A percentile compares a stretch with the other conserved stretches of the same genome.
These are phyloP conservation scores for Sphaerophoria rueppellii DNA, from an alignment of 2,888 invertebrate genomes.

Conservation along the genomic window DNA sequence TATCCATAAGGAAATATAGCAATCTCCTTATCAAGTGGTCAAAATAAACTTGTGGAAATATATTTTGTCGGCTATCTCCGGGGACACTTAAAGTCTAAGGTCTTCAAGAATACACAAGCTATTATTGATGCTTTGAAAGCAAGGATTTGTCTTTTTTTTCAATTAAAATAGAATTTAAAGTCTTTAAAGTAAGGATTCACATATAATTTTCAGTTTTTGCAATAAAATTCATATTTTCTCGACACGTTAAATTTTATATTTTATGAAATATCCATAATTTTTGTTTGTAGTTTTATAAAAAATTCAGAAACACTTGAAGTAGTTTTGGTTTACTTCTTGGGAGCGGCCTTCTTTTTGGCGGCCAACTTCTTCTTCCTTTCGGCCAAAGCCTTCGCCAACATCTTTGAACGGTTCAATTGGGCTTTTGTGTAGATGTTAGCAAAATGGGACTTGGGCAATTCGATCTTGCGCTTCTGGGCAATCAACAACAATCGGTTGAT, in stretches of 20 bases:
- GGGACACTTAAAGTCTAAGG: no score
- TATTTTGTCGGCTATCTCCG: no score
- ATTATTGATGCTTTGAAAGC: no score
- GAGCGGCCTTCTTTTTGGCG: conserved; percentile 77
- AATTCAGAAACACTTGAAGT: conserved; percentile 57
- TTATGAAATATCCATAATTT: conserved; percentile 65
- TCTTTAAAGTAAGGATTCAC: no score
- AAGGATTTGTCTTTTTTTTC: no score
- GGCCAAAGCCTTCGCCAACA: conserved; percentile 78
- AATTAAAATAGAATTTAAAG: no score
- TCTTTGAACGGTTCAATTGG: conserved; percentile 79
- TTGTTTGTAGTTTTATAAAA: conserved; percentile 63
- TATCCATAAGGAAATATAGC: no score
- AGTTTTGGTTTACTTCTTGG: conserved; percentile 75
- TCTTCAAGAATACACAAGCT: no score
- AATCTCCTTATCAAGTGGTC: no score
- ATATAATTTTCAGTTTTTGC: no score
- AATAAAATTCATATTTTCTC: no score
- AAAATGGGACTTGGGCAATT: conserved; percentile 81
- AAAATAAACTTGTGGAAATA: no score
- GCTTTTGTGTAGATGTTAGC: conserved; percentile 80
- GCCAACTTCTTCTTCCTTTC: conserved; percentile 80
- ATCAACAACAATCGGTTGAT: conserved; percentile 85
- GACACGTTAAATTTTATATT: conserved; percentile 66
- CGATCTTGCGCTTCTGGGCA: conserved; percentile 87